Evolutionary conservation across 2,888 invertebrate species (phyloP).

Genomic region (Neoascia interrupta): DNA sequence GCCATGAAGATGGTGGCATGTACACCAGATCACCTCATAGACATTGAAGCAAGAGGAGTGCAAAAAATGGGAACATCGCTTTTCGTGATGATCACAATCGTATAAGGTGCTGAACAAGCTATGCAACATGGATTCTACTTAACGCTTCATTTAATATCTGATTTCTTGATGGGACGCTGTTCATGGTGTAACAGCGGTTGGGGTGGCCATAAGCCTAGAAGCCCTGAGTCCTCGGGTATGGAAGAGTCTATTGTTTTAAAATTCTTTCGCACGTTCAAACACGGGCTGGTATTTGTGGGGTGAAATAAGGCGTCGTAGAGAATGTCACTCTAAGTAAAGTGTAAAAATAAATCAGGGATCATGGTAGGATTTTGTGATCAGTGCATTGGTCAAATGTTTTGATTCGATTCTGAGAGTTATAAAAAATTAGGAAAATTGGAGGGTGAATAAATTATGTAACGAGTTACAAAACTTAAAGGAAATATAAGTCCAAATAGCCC

Average conservation of each 20-base stretch:
- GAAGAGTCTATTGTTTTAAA: conserved; percentile 51
- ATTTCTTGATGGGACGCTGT: conserved; percentile 44
- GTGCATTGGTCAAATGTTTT: too few species aligned
- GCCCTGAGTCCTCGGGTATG: neutral
- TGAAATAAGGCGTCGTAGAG: conserved; percentile 24
- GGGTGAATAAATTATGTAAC: too few species aligned
- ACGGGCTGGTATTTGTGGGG: conserved; percentile 24
- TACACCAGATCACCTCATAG: conserved; percentile 21
- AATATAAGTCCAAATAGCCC: too few species aligned
- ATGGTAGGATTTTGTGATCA: too few species aligned
- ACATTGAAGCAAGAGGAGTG: conserved; percentile 26
- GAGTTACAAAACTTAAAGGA: too few species aligned
- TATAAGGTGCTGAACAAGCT: conserved; percentile 69
- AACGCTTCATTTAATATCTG: conserved; percentile 68
- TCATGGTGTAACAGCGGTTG: conserved; percentile 15
- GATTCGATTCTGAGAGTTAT: too few species aligned
- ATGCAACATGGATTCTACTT: conserved; percentile 69
- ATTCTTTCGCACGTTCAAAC: conserved; percentile 48
- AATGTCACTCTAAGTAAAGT: conserved; percentile 47
- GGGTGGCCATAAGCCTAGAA: neutral
- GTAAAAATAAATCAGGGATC: conserved; percentile 44
- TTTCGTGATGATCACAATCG: conserved; percentile 69
- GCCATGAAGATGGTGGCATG: conserved; percentile 54
- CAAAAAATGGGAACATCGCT: conserved; percentile 68
- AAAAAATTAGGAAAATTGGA: too few species aligned